These are phyloP conservation scores for Drosophila algonquin DNA, from an alignment of 2,888 invertebrate species.

Conservation along the genomic window DNA sequence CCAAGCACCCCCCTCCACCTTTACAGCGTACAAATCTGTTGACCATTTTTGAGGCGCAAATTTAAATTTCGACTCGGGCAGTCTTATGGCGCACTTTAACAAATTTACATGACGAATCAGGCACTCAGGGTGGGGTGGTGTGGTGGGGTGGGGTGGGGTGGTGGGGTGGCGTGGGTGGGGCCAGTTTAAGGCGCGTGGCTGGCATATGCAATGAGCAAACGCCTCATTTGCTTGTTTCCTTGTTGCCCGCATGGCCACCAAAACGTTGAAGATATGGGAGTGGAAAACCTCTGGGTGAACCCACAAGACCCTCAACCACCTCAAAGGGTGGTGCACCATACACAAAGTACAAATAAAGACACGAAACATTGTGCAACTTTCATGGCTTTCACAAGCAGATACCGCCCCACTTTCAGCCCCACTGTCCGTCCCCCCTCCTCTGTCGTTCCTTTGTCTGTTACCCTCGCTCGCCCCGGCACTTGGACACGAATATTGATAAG, in stretches of 20 bases:
- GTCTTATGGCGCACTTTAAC: constrained; percentile 3
- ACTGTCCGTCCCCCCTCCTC: neutral
- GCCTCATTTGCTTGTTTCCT: neutral
- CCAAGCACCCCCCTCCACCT: neutral
- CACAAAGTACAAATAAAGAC: neutral
- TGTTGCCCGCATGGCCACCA: neutral
- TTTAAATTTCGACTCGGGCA: constrained; percentile 1
- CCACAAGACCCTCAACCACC: no score
- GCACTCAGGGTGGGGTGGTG: neutral
- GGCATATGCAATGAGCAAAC: constrained; percentile 43
- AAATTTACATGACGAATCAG: constrained; percentile 8
- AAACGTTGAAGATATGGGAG: neutral
- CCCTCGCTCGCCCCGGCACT: constrained; percentile 16
- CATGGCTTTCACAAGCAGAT: neutral
- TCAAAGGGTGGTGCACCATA: no score
- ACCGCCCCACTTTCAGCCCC: neutral
- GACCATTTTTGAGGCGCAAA: constrained; percentile 58
- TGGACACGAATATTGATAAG: constrained; percentile 32
- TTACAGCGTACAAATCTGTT: constrained; percentile 58
- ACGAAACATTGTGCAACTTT: neutral
- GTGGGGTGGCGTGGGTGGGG: constrained; percentile 13
- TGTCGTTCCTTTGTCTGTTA: neutral
- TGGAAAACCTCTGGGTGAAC: no score
- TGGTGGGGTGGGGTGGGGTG: neutral
- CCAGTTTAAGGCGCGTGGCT: constrained; percentile 44